These are phyloP conservation scores for Gymnothorax javanicus DNA, from an alignment of 2,797 vertebrate species.

Conservation along the genomic window DNA sequence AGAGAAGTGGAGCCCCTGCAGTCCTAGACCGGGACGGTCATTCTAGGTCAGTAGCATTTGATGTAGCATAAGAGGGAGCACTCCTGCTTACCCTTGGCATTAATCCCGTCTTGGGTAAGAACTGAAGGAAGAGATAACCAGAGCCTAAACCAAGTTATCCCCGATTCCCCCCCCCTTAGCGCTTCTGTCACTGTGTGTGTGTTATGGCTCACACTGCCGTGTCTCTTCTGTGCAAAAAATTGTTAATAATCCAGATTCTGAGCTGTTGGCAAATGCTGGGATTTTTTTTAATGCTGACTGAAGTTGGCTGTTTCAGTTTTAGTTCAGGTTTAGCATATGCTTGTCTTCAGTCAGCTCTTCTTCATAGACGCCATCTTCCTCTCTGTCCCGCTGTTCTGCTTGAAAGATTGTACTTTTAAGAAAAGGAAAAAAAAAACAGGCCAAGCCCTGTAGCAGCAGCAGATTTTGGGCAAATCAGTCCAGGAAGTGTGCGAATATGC, in stretches of 20 bases:
- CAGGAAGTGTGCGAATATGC: neutral
- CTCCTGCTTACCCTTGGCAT: conserved; percentile 50
- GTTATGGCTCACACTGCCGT: conserved; percentile 59
- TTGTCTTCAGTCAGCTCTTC: conserved; percentile 35
- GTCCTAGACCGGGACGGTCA: conserved; percentile 14
- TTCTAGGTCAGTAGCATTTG: conserved; percentile 68
- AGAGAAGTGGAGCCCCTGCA: neutral
- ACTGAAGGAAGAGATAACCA: neutral
- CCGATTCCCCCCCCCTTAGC: neutral
- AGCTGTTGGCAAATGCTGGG: conserved; percentile 64
- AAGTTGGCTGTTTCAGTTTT: neutral
- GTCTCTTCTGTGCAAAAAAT: conserved; percentile 71
- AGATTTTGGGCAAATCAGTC: neutral
- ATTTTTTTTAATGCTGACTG: conserved; percentile 28
- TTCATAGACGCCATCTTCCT: conserved; percentile 21
- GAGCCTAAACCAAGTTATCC: neutral
- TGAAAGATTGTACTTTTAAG: conserved; percentile 16
- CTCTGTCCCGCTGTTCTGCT: conserved; percentile 25
- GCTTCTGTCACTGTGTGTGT: neutral
- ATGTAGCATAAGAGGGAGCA: conserved; percentile 70
- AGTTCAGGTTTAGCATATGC: neutral
- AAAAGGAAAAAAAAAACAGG: conserved; percentile 6
- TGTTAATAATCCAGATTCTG: conserved; percentile 42
- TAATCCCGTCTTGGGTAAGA: conserved; percentile 41
- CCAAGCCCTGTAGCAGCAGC: neutral